Evolutionary conservation across 2,113 vertebrate species (phyloP).

Genomic region (Barbus barbus): DNA sequence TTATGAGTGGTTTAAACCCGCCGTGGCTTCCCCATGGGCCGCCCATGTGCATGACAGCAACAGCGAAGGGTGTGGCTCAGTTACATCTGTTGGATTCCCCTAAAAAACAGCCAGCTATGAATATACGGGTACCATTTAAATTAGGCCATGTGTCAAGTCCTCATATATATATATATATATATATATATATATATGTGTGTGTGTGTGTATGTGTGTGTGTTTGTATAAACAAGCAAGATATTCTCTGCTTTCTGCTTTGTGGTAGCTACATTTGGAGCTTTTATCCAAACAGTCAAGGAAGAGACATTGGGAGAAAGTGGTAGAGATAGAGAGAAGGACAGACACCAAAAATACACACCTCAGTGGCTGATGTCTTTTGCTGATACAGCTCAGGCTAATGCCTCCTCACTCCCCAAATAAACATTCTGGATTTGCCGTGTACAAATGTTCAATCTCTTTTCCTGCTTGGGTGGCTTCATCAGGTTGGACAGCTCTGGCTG

Average conservation of each 20-base stretch:
- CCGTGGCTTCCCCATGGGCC: neutral
- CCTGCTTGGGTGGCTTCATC: slow-evolving; percentile 16
- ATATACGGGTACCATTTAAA: neutral
- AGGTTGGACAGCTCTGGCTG: slow-evolving; percentile 27
- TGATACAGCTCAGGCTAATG: slow-evolving; percentile 10
- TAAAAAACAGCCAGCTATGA: neutral
- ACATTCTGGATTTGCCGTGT: slow-evolving; percentile 4
- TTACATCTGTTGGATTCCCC: neutral
- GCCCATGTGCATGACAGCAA: neutral
- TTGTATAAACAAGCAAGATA: neutral
- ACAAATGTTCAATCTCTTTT: slow-evolving; percentile 1
- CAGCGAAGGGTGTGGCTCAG: neutral
- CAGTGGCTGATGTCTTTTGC: neutral
- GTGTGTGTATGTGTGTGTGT: no score
- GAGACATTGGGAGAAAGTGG: neutral
- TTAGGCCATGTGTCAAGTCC: neutral
- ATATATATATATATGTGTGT: no score
- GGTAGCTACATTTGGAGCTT: neutral
- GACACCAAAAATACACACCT: slow-evolving; percentile 1
- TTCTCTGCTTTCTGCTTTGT: neutral
- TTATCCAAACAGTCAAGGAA: neutral
- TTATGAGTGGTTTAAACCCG: slow-evolving; percentile 26
- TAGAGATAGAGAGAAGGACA: neutral
- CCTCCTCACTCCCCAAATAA: neutral
- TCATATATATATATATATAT: no score